These are phyloP conservation scores for Hermodice carunculata DNA, from an alignment of 2,888 invertebrate genomes.

Conservation along the genomic window DNA sequence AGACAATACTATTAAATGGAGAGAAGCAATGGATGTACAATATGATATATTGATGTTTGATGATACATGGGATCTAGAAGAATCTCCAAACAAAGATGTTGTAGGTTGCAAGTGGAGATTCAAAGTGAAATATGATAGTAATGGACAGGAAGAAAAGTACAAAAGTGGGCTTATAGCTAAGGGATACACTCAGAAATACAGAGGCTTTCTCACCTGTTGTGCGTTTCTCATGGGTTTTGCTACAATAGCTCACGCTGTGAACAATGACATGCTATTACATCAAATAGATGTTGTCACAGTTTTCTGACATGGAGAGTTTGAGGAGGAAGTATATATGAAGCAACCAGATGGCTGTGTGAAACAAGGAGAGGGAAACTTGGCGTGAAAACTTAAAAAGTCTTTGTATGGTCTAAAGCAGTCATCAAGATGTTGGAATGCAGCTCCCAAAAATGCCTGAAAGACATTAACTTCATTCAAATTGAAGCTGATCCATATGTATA, in stretches of 20 bases:
- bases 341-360: conserved; percentile 40
- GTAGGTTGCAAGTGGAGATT: too few species aligned
- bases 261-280: conserved; percentile 23
- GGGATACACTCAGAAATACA: neutral
- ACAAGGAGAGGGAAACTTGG: conserved; percentile 38
- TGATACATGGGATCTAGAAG: neutral
- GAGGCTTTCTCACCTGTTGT: neutral
- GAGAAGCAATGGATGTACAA: too few species aligned
- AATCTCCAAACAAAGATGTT: too few species aligned
- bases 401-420: conserved; percentile 39
- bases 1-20: neutral
- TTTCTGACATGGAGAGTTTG: conserved; percentile 38
- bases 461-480: conserved; percentile 21
- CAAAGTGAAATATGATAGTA: too few species aligned
- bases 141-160: neutral
- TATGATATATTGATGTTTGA: too few species aligned
- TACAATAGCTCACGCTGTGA: conserved; percentile 31
- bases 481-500: conserved; percentile 25
- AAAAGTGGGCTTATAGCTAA: neutral
- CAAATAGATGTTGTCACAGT: conserved; percentile 43
- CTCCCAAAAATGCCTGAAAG: conserved; percentile 40
- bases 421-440: conserved; percentile 14
- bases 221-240: too few species aligned
- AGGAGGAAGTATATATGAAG: too few species aligned
- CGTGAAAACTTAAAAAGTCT: conserved; percentile 31